Percentiles rank a stretch among this genome's conserved stretches.
phyloP scores from a whole-genome alignment of 2,797 vertebrate genomes.

The Lutjanus argentimaculatus region DNA sequence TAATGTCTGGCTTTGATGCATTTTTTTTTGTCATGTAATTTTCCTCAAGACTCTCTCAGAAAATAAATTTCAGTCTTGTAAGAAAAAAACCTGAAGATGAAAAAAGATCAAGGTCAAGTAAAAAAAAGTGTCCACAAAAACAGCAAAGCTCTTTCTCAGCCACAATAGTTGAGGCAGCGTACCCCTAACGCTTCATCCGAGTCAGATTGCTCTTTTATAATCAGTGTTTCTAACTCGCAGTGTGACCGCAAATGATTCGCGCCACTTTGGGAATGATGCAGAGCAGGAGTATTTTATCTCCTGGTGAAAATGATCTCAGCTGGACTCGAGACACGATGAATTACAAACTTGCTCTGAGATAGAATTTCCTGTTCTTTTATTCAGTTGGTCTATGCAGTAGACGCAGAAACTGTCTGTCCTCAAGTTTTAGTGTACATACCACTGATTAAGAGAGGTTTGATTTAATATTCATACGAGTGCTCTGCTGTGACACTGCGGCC shows the following conservation, averaged over 20 bases:
- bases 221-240: conserved; percentile 37
- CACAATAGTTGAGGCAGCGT: neutral
- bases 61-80: conserved; percentile 15
- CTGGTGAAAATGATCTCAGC: conserved; percentile 51
- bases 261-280: conserved; percentile 48
- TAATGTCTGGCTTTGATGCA: neutral
- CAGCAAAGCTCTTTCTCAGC: neutral
- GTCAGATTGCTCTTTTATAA: conserved; percentile 18
- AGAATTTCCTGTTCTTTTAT: conserved; percentile 61
- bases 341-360: conserved; percentile 19
- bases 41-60: neutral
- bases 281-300: conserved; percentile 36
- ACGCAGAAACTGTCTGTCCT: conserved; percentile 9
- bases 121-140: neutral
- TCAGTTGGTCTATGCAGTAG: conserved; percentile 35
- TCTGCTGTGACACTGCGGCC: conserved; percentile 37
- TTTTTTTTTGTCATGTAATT: conserved; percentile 6
- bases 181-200: neutral
- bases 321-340: conserved; percentile 42
- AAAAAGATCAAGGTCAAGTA: neutral
- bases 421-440: neutral
- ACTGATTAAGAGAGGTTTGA: conserved; percentile 34
- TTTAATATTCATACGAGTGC: conserved; percentile 53
- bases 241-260: conserved; percentile 53
- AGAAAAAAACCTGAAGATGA: conserved; percentile 1